These are phyloP conservation scores for Ariopsis seemanni DNA, from an alignment of 2,113 vertebrate genomes.

Conservation along the genomic window DNA sequence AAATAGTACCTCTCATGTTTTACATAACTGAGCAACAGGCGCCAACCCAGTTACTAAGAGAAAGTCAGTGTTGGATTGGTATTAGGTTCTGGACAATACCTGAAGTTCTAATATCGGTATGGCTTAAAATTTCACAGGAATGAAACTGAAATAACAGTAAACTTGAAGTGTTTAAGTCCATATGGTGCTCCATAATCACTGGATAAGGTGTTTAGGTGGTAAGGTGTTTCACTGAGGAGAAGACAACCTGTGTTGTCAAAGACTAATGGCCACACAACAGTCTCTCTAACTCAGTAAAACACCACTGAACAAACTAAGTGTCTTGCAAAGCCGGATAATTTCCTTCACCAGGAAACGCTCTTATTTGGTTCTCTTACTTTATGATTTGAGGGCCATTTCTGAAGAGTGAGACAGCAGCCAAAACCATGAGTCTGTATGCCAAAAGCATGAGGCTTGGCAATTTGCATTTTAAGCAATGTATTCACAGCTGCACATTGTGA, in stretches of 20 bases:
- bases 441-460: background rate
- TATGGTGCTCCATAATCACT: background rate
- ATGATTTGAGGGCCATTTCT: background rate
- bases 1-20: background rate
- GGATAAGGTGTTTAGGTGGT: background rate
- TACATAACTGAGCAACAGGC: background rate
- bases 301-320: background rate
- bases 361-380: background rate
- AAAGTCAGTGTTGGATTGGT: background rate
- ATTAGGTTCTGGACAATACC: background rate
- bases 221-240: background rate
- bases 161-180: background rate
- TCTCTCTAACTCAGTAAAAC: background rate
- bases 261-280: background rate
- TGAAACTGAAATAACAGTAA: background rate
- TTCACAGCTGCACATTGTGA: background rate
- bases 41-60: background rate
- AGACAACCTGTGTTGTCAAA: background rate
- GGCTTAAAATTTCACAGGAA: background rate
- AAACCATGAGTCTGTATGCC: background rate
- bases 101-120: background rate
- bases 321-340: background rate
- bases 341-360: background rate
- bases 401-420: background rate
- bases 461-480: background rate